phyloP scores from a whole-genome alignment of 1,140 invertebrate species.

The Triops cancriformis region DNA sequence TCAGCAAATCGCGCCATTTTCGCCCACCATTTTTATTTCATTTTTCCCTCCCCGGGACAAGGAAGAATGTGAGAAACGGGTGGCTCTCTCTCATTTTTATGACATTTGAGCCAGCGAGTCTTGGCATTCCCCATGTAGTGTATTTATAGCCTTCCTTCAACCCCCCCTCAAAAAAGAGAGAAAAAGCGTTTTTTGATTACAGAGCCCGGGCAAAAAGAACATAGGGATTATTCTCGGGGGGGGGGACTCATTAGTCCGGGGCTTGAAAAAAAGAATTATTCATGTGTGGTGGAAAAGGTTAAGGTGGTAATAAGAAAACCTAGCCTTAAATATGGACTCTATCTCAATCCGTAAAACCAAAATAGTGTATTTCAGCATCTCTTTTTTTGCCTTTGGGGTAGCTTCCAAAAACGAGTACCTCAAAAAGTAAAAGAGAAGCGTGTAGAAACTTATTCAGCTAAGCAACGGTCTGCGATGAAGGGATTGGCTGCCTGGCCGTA shows the following conservation, averaged over 20 bases:
- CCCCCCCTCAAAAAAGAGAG: background rate
- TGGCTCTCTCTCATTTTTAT: background rate
- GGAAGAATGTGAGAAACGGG: background rate
- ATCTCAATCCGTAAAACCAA: background rate
- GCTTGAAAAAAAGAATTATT: background rate
- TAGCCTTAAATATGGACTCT: background rate
- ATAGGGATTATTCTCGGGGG: background rate
- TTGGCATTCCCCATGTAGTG: background rate
- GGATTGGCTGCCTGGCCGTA: background rate
- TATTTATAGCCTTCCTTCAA: background rate
- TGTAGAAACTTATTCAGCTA: no score
- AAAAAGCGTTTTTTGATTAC: background rate
- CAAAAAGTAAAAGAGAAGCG: no score
- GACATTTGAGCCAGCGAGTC: background rate
- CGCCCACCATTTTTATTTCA: background rate
- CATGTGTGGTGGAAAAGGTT: background rate
- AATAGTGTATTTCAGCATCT: no score
- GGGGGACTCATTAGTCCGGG: background rate
- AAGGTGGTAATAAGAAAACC: background rate
- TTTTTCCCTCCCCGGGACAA: background rate
- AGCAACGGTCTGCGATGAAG: no score
- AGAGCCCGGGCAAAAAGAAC: background rate
- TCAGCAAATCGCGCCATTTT: no score
- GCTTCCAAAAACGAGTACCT: no score
- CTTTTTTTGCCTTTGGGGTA: no score